A percentile compares a stretch with the other conserved stretches of the same genome.
Conservation (phyloP, 2,888 invertebrate genomes). For the Aleiodes testaceus region DNA sequence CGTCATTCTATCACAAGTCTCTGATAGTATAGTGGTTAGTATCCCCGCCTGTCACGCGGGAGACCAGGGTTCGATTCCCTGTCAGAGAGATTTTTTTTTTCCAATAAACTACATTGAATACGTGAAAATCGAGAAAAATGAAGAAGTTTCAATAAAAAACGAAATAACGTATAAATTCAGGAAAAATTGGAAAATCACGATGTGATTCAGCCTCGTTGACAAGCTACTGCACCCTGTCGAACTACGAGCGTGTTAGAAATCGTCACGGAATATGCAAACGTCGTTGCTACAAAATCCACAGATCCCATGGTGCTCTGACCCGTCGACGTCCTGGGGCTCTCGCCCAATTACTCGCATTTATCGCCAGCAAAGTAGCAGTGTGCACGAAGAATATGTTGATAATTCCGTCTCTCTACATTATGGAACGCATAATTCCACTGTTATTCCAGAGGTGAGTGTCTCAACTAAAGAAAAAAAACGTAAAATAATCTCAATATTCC, state of each 20-base stretch:
- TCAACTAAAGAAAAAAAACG: conserved; percentile 16
- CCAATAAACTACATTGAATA: too few species aligned
- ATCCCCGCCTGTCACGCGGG: too few species aligned
- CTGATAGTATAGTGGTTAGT: too few species aligned
- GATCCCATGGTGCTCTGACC: conserved; percentile 47
- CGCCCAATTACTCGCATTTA: conserved; percentile 60
- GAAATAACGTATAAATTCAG: conserved; percentile 27
- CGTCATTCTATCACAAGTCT: too few species aligned
- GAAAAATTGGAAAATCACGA: conserved; percentile 42
- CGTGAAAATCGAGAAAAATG: too few species aligned
- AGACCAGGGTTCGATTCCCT: too few species aligned
- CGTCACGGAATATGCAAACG: conserved; percentile 60
- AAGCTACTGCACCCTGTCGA: conserved; percentile 57
- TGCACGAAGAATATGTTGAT: conserved; percentile 61
- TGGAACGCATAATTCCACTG: conserved; percentile 57
- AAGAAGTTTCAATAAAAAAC: too few species aligned
- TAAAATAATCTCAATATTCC: not conserved
- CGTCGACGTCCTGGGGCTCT: conserved; percentile 62
- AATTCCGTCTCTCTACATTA: conserved; percentile 60
- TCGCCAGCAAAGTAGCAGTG: conserved; percentile 57
- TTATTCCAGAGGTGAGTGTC: conserved; percentile 59
- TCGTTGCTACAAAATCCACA: conserved; percentile 57
- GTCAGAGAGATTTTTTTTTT: too few species aligned
- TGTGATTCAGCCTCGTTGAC: conserved; percentile 48
- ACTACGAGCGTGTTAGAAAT: conserved; percentile 46